Conservation (phyloP, 1,140 invertebrate genomes). For the Sesamia nonagrioides region DNA sequence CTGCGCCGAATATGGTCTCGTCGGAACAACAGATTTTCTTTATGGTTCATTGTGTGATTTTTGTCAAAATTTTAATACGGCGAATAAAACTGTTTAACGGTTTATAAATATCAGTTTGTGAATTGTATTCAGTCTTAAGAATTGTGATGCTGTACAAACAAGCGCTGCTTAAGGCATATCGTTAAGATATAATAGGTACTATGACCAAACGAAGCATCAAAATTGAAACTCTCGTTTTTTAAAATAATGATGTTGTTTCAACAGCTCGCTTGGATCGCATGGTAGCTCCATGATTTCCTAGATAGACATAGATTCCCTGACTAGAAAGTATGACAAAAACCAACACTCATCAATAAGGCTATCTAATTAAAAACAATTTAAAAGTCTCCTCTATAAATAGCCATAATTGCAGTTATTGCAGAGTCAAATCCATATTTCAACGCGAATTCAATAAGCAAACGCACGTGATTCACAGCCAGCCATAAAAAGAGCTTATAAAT, state of each 20-base stretch:
- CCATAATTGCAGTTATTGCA: constrained; percentile 26
- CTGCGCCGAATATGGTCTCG: constrained; percentile 53
- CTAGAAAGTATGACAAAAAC: constrained; percentile 10
- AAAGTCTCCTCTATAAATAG: not conserved
- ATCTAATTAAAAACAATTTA: not conserved
- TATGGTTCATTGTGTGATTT: constrained; percentile 34
- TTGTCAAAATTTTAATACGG: constrained; percentile 25
- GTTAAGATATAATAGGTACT: not conserved
- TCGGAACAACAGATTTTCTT: constrained; percentile 31
- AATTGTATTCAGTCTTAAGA: constrained; percentile 20
- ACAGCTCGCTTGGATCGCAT: not conserved
- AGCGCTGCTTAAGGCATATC: not conserved
- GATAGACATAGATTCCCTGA: too few relatives aligned
- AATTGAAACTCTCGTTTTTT: not conserved
- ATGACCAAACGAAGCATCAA: not conserved
- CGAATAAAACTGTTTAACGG: constrained; percentile 41
- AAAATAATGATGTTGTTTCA: not conserved
- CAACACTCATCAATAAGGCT: not conserved
- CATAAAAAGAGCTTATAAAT: constrained; percentile 63
- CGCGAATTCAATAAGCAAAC: constrained; percentile 42
- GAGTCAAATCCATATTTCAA: constrained; percentile 42
- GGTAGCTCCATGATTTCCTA: not conserved
- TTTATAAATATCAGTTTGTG: constrained; percentile 34
- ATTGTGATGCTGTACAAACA: not conserved
- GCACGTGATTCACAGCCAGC: constrained; percentile 39